Evolutionary conservation across 2,113 vertebrate species (phyloP).

Genomic region (Paracanthobrama guichenoti): DNA sequence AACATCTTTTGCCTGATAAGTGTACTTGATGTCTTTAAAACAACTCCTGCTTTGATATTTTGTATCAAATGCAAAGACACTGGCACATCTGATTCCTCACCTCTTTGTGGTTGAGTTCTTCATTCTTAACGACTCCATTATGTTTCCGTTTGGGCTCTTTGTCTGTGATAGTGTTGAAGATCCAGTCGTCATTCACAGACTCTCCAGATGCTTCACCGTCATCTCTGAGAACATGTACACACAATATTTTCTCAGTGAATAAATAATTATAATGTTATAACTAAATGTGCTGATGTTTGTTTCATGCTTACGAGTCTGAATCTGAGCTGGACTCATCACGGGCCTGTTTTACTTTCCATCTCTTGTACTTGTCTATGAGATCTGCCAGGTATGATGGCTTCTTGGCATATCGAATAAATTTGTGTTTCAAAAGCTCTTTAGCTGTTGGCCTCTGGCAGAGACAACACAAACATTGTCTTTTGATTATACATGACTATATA

Average conservation of each 20-base stretch:
- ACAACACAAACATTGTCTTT: conserved; percentile 1
- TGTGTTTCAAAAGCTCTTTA: conserved; percentile 96
- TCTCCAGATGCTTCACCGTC: conserved; percentile 84
- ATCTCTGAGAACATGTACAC: conserved; percentile 76
- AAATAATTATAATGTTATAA: not conserved
- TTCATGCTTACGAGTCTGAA: conserved; percentile 83
- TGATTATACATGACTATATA: not conserved
- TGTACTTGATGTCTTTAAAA: not conserved
- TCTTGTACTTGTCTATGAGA: conserved; percentile 93
- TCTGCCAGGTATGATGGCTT: conserved; percentile 93
- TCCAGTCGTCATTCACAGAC: conserved; percentile 80
- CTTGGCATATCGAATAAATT: conserved; percentile 92
- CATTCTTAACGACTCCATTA: conserved; percentile 79
- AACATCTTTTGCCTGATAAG: not conserved
- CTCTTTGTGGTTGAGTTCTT: conserved; percentile 76
- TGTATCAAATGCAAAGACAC: not conserved
- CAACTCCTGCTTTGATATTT: not conserved
- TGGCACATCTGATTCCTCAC: conserved; percentile 47
- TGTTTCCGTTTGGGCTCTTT: conserved; percentile 81
- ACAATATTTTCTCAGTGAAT: conserved; percentile 9
- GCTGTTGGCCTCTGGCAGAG: conserved; percentile 88
- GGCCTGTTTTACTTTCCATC: conserved; percentile 91
- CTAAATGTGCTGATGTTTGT: not conserved
- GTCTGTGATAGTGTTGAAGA: conserved; percentile 87
- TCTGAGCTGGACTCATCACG: conserved; percentile 88